These are phyloP conservation scores for Coregonus suidteri DNA, from an alignment of 2,797 vertebrate genomes.

Conservation along the genomic window DNA sequence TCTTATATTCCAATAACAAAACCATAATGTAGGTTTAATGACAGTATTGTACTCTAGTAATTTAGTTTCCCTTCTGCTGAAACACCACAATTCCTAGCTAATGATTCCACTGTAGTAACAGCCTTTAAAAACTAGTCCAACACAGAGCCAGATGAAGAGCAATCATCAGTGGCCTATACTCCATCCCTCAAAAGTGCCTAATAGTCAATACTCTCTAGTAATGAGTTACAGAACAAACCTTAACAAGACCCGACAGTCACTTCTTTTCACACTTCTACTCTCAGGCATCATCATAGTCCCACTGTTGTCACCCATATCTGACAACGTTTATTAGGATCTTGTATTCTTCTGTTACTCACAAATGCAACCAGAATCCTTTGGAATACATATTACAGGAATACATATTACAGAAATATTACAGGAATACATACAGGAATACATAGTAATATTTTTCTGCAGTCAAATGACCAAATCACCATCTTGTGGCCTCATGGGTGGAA, in stretches of 20 bases:
- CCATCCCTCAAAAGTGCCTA: background rate
- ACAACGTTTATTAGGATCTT: slow-evolving; percentile 60
- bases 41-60: background rate
- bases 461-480: too few relatives aligned
- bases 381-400: slow-evolving; percentile 52
- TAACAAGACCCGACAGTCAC: slow-evolving; percentile 46
- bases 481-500: too few relatives aligned
- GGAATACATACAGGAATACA: too few relatives aligned
- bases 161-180: background rate
- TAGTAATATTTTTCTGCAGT: too few relatives aligned
- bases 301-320: slow-evolving; percentile 61
- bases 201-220: slow-evolving; percentile 13
- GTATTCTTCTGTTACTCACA: slow-evolving; percentile 67
- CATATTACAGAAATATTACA: too few relatives aligned
- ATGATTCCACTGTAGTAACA: background rate
- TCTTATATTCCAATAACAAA: background rate
- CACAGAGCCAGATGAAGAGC: background rate
- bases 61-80: background rate
- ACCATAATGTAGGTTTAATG: background rate
- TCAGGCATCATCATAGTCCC: slow-evolving; percentile 22
- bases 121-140: background rate
- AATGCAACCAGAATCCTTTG: slow-evolving; percentile 45
- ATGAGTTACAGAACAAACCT: slow-evolving; percentile 29
- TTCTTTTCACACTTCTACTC: too few relatives aligned
- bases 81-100: background rate